Base-by-base conservation (phyloP, 2,888 invertebrate genomes). In the Brassicogethes aeneus region DNA sequence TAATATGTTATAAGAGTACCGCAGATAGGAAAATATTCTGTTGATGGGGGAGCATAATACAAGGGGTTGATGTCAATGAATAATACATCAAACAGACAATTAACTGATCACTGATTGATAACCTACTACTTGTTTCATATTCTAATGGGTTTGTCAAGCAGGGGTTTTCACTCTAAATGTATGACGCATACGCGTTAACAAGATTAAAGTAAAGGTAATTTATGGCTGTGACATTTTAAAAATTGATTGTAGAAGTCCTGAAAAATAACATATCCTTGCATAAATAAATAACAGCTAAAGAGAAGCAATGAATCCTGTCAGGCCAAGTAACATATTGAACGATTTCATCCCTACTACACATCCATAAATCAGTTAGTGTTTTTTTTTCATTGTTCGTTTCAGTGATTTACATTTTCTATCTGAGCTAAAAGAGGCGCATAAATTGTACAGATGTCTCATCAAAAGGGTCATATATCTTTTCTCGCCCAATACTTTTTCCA, bases 401-500 rank as follows among this genome's bases (percentile, higher is more conserved):
- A 53, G 60, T 64, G 65, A 66, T 65, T 64, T 64, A 64, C 65
- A 61, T 62, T 59, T 62, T 60, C 63, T 61, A 64, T 62, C 60
- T 59, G 52, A 54, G 56, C 58, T 59, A 58, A 60, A 61, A 64
- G 62, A 60, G 63, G 58, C 54, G 57, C 60, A 65, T 65, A 65
- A 65, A 66, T 65, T 62, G 60, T 56, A 56, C 61, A 61, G 61
- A 64, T 63, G 65, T 64, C 61, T 61, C 57, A 58, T 62, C 57
- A 63, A 61, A 63, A 60, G 59, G 60, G 50, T 54, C 60, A 56
- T 61, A 62, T 62, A 60, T 64, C 59, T 62, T 23, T 23, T n/a
- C n/a, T n/a, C n/a, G n/a, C n/a, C n/a, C n/a, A n/a, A n/a, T n/a
- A n/a, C n/a, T n/a, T n/a, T n/a, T n/a, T n/a, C n/a, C n/a, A n/a